Conservation (phyloP, 2,888 invertebrate species). For the Andricus curvator region DNA sequence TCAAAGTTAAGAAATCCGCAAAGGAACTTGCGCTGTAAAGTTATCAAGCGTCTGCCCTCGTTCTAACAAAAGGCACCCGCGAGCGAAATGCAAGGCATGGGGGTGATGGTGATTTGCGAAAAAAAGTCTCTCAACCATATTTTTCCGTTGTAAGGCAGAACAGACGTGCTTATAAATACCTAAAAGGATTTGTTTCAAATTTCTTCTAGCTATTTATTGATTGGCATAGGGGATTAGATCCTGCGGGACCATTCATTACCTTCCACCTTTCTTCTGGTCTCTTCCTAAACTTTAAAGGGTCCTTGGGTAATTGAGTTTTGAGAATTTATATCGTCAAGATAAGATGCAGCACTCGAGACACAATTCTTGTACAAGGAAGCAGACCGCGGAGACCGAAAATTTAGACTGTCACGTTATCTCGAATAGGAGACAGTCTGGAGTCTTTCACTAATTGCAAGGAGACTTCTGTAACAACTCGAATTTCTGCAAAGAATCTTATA, state of each 20-base stretch:
- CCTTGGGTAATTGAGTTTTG: constrained; percentile 10
- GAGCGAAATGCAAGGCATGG: too few species aligned
- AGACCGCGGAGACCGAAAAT: neutral
- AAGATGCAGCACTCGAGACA: neutral
- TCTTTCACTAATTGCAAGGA: neutral
- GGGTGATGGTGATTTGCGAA: too few species aligned
- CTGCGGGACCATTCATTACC: constrained; percentile 56
- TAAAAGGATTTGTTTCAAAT: neutral
- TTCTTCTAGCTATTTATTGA: neutral
- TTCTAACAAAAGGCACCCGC: too few species aligned
- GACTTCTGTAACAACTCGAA: neutral
- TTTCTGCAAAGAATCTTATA: neutral
- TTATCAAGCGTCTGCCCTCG: too few species aligned
- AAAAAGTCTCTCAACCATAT: too few species aligned
- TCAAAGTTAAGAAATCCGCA: too few species aligned
- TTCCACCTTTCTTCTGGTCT: constrained; percentile 1
- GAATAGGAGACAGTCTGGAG: neutral
- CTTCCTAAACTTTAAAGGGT: neutral
- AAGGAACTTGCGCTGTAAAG: too few species aligned
- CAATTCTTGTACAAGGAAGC: neutral
- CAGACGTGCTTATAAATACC: neutral
- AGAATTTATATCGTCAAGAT: neutral
- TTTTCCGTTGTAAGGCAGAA: too few species aligned
- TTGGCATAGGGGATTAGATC: constrained; percentile 35
- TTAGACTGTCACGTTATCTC: neutral